A percentile compares a stretch with the other conserved stretches of the same genome.
phyloP scores from a whole-genome alignment of 1,140 invertebrate genomes.

The Oncopodura yosiiana region DNA sequence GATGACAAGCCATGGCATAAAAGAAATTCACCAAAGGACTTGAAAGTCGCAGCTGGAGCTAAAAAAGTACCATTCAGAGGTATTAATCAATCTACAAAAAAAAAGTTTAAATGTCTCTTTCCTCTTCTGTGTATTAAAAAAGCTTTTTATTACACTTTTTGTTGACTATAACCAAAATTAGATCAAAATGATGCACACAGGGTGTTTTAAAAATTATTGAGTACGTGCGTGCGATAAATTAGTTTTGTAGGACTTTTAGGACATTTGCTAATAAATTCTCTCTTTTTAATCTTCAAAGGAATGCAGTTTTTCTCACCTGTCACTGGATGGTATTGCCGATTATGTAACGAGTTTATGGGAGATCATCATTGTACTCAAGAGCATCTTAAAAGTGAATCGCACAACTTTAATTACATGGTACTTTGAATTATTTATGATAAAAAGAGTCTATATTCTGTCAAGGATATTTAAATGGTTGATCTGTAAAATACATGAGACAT shows the following conservation, averaged over 20 bases:
- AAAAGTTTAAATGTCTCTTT: background rate
- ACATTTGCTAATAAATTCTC: background rate
- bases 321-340: conserved; percentile 77
- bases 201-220: conserved; percentile 5
- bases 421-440: background rate
- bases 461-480: too few species aligned
- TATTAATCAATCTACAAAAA: conserved; percentile 15
- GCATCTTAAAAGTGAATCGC: conserved; percentile 65
- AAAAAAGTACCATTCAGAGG: conserved; percentile 32
- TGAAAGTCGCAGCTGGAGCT: conserved; percentile 18
- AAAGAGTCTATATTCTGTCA: background rate
- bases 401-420: conserved; percentile 67
- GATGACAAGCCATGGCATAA: conserved; percentile 13
- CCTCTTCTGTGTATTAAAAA: background rate
- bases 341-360: conserved; percentile 74
- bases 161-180: conserved; percentile 5
- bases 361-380: conserved; percentile 73
- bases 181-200: conserved; percentile 3
- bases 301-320: conserved; percentile 74
- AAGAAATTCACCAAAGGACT: conserved; percentile 8
- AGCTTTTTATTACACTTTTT: background rate
- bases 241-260: background rate
- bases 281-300: conserved; percentile 49
- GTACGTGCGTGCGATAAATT: conserved; percentile 4
- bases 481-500: too few species aligned